phyloP scores from a whole-genome alignment of 2,797 vertebrate species.

The Gadopsis marmoratus region DNA sequence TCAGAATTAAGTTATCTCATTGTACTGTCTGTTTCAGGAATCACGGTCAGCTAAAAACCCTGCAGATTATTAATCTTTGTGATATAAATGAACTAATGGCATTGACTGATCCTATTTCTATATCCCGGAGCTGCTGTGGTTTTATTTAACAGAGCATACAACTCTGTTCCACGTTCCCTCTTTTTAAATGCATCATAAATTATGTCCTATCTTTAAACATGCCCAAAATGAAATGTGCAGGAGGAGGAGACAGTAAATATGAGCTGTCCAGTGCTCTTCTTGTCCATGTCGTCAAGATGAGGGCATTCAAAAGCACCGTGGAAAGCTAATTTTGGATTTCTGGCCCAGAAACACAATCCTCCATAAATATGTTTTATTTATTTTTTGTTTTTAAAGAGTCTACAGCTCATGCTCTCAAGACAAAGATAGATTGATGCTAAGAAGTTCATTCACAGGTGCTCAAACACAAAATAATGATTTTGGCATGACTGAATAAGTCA shows the following conservation, averaged over 20 bases:
- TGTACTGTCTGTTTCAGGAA: constrained; percentile 54
- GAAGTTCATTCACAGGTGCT: constrained; percentile 19
- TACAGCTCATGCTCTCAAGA: constrained; percentile 22
- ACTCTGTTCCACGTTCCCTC: constrained; percentile 71
- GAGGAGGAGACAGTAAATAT: constrained; percentile 76
- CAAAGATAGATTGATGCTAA: constrained; percentile 19
- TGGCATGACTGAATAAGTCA: constrained; percentile 37
- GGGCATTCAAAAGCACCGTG: constrained; percentile 62
- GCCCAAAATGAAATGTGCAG: constrained; percentile 77
- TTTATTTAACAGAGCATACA: constrained; percentile 78
- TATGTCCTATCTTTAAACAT: constrained; percentile 79
- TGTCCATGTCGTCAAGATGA: constrained; percentile 74
- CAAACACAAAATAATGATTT: constrained; percentile 28
- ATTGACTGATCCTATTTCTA: constrained; percentile 74
- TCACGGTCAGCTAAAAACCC: constrained; percentile 42
- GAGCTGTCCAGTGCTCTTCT: constrained; percentile 63
- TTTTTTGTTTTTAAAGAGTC: constrained; percentile 45
- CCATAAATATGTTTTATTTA: constrained; percentile 37
- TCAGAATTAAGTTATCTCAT: constrained; percentile 61
- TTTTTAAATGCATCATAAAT: constrained; percentile 82
- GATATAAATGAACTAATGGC: constrained; percentile 68
- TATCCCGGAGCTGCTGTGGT: constrained; percentile 60
- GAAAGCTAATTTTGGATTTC: constrained; percentile 68
- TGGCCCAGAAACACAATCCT: constrained; percentile 47
- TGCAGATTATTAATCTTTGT: constrained; percentile 62